These are phyloP conservation scores for Bradypodion ventrale DNA, from an alignment of 2,797 vertebrate species.

Conservation along the genomic window DNA sequence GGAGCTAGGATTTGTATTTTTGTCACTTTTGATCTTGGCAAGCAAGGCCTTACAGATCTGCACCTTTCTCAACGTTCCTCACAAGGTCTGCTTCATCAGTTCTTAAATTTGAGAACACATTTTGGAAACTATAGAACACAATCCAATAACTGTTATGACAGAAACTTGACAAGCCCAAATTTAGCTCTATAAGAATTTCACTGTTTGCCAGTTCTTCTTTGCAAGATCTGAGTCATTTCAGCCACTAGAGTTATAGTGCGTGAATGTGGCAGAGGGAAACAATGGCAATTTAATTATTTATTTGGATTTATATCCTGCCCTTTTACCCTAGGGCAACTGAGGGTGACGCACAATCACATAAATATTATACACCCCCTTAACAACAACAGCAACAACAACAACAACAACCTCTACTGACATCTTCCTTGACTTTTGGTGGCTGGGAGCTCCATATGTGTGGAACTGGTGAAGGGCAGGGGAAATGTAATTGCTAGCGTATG, in stretches of 20 bases:
- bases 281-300: background rate
- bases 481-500: background rate
- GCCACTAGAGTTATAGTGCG: background rate
- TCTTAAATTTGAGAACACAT: slow-evolving; percentile 14
- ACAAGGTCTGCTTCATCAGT: background rate
- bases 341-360: too few species aligned
- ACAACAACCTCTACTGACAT: slow-evolving; percentile 2
- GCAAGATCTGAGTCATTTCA: too few species aligned
- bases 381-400: too few species aligned
- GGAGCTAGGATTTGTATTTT: background rate
- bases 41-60: background rate
- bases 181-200: background rate
- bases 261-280: background rate
- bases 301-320: too few species aligned
- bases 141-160: background rate
- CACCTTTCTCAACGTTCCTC: too few species aligned
- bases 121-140: background rate
- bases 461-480: too few species aligned
- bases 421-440: background rate
- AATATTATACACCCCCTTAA: too few species aligned
- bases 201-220: background rate
- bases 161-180: slow-evolving; percentile 8
- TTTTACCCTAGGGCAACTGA: too few species aligned
- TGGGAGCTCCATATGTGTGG: background rate
- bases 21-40: background rate